These are phyloP conservation scores for Willowsia nigromaculata DNA, from an alignment of 2,888 invertebrate genomes.

Conservation along the genomic window DNA sequence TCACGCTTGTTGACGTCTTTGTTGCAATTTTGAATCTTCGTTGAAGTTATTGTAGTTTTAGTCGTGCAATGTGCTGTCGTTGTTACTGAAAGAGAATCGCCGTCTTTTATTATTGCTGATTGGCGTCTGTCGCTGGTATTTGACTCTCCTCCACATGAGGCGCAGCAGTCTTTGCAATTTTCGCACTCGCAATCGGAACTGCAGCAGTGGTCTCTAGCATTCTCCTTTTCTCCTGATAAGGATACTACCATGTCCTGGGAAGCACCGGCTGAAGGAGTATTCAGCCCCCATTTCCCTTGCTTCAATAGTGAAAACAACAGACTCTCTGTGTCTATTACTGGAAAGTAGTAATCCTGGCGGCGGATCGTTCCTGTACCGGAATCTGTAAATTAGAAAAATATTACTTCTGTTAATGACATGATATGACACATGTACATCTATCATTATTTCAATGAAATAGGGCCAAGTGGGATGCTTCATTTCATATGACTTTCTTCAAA, in stretches of 20 bases:
- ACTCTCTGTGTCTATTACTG: conserved; percentile 64
- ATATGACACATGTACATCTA: background rate
- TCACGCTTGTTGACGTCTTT: conserved; percentile 48
- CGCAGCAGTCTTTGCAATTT: conserved; percentile 28
- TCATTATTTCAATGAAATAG: no score
- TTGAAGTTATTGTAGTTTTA: background rate
- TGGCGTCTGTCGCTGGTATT: background rate
- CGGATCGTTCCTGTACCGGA: conserved; percentile 68
- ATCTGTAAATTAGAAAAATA: conserved; percentile 42
- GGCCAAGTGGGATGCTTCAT: no score
- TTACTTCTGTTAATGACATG: background rate
- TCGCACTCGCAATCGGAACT: background rate
- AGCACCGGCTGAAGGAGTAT: background rate
- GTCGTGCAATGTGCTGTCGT: background rate
- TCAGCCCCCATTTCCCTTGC: conserved; percentile 59
- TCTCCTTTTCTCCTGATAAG: background rate
- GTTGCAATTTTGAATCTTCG: background rate
- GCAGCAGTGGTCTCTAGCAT: background rate
- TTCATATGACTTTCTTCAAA: no score
- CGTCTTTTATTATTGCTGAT: conserved; percentile 7
- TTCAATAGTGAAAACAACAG: conserved; percentile 61
- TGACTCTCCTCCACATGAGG: no score
- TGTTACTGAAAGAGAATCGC: background rate
- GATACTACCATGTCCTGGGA: conserved; percentile 38
- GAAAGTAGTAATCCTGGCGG: conserved; percentile 64